These are phyloP conservation scores for Eupithecia subumbrata DNA, from an alignment of 2,888 invertebrate genomes.

Conservation along the genomic window DNA sequence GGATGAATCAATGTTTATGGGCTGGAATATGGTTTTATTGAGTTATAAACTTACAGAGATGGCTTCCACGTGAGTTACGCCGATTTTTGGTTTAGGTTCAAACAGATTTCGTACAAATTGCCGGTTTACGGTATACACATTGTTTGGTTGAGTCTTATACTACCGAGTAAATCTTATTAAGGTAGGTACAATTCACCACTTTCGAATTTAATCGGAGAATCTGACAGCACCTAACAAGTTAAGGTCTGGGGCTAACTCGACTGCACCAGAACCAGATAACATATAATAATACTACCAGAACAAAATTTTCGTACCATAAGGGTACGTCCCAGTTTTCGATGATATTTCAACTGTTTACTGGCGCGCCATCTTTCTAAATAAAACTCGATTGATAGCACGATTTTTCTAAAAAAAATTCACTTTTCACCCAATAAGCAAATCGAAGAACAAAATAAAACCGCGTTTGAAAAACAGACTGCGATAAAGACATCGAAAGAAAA, in stretches of 20 bases:
- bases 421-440: not conserved
- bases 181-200: not conserved
- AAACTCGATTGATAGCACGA: not conserved
- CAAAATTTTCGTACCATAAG: not conserved
- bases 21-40: conserved; percentile 69
- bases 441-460: conserved; percentile 4
- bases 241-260: not conserved
- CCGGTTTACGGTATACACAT: not conserved
- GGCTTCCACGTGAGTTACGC: conserved; percentile 55
- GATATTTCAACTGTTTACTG: not conserved
- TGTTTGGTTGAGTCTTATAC: not conserved
- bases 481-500: conserved; percentile 23
- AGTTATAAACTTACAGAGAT: conserved; percentile 67
- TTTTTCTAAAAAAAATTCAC: not conserved
- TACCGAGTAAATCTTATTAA: not conserved
- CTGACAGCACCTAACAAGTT: not conserved
- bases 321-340: not conserved
- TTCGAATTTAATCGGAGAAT: not conserved
- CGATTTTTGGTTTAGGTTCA: conserved; percentile 56
- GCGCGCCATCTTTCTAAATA: not conserved
- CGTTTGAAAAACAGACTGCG: conserved; percentile 24
- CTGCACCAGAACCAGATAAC: not conserved
- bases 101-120: conserved; percentile 45
- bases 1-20: conserved; percentile 66
- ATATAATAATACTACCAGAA: too few species aligned